Conservation (phyloP, 2,113 vertebrate genomes). For the Ia io region DNA sequence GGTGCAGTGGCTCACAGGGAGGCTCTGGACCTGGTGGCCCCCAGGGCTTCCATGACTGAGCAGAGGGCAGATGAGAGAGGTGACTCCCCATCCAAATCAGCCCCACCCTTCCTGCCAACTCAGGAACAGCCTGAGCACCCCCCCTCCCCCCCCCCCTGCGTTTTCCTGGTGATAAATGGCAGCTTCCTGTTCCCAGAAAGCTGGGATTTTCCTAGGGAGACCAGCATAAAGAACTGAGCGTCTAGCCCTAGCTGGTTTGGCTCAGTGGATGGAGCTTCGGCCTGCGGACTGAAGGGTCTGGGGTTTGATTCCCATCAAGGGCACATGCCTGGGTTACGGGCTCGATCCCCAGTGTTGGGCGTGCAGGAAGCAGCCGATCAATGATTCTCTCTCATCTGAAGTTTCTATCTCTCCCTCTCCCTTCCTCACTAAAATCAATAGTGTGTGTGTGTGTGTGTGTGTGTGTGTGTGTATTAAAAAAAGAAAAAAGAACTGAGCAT, state of each 20-base stretch:
- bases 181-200: conserved; percentile 60
- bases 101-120: conserved; percentile 55
- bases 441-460: no score
- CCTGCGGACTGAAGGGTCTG: no score
- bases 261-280: no score
- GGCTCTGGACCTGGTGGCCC: neutral
- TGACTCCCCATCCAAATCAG: neutral
- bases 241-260: neutral
- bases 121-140: neutral
- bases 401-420: no score
- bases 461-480: no score
- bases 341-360: no score
- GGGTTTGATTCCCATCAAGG: no score
- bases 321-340: no score
- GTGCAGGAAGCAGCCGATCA: no score
- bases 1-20: neutral
- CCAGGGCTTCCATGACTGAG: neutral
- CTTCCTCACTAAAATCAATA: no score
- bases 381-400: no score
- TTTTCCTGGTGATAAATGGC: conserved; percentile 51
- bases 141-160: neutral
- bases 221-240: neutral
- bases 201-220: conserved; percentile 25
- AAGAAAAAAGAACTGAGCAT: no score
- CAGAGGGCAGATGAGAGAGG: neutral